Percentiles rank a stretch among this genome's conserved stretches.
Evolutionary conservation across 2,113 vertebrate species (phyloP).

Genomic region (Pantherophis guttatus): DNA sequence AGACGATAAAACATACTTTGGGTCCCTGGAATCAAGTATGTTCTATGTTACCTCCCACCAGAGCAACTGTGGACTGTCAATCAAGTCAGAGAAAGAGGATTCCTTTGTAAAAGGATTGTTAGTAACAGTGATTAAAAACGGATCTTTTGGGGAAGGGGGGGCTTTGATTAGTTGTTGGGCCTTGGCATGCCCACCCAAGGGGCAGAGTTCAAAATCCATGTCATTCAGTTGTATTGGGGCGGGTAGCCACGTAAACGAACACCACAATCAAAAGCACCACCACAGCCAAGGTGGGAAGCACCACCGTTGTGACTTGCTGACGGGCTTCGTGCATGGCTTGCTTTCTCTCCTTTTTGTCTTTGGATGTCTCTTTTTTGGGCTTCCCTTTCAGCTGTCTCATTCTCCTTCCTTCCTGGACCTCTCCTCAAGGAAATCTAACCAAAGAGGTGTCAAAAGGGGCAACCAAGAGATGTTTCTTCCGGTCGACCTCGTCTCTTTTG

Average conservation of each 20-base stretch:
- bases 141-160: background rate
- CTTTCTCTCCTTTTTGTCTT: conserved; percentile 95
- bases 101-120: conserved; percentile 39
- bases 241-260: conserved; percentile 93
- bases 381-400: conserved; percentile 99
- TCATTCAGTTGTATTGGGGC: conserved; percentile 83
- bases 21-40: conserved; percentile 62
- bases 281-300: conserved; percentile 86
- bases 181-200: conserved; percentile 38
- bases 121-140: conserved; percentile 19
- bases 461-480: background rate
- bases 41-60: conserved; percentile 67
- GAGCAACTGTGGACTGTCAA: conserved; percentile 53
- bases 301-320: conserved; percentile 88
- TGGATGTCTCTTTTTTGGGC: conserved; percentile 93
- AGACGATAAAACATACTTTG: conserved; percentile 61
- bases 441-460: background rate
- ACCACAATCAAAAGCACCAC: conserved; percentile 89
- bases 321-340: conserved; percentile 97
- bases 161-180: conserved; percentile 42
- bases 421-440: background rate
- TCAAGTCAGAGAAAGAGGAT: conserved; percentile 62
- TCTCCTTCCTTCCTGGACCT: conserved; percentile 43
- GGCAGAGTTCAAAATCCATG: conserved; percentile 24
- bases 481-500: background rate